Percentiles rank a stretch among this genome's conserved stretches.
Evolutionary conservation across 2,888 invertebrate genomes (phyloP).

Genomic region (Apodemia hepburni): DNA sequence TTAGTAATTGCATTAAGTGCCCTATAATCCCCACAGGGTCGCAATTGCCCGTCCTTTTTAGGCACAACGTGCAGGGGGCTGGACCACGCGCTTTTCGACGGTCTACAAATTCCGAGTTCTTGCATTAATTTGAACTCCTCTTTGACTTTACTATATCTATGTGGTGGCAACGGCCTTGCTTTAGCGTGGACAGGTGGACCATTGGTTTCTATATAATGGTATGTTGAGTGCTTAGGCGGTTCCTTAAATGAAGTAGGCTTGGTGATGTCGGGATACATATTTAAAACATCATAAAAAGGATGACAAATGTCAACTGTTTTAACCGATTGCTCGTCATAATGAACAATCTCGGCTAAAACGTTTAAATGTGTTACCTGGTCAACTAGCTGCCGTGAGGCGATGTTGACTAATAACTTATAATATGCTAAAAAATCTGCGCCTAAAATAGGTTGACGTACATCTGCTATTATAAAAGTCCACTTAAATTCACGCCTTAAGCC

Average conservation of each 20-base stretch:
- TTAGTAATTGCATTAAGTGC: too few relatives aligned
- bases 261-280: slow-evolving; percentile 28
- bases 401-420: slow-evolving; percentile 32
- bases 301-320: too few relatives aligned
- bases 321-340: slow-evolving; percentile 10
- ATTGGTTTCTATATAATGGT: slow-evolving; percentile 1
- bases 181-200: slow-evolving; percentile 42
- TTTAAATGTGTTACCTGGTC: slow-evolving; percentile 29
- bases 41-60: too few relatives aligned
- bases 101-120: slow-evolving; percentile 49
- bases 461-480: too few relatives aligned
- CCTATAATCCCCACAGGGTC: too few relatives aligned
- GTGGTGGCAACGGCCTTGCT: slow-evolving; percentile 42
- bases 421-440: slow-evolving; percentile 36
- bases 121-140: slow-evolving; percentile 42
- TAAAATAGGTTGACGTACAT: slow-evolving; percentile 33
- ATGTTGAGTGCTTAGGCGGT: neutral
- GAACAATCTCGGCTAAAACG: slow-evolving; percentile 23
- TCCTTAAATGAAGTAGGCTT: slow-evolving; percentile 26
- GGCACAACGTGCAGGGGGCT: neutral
- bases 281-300: too few relatives aligned
- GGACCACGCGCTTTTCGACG: slow-evolving; percentile 41
- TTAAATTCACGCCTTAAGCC: too few relatives aligned
- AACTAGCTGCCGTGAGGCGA: slow-evolving; percentile 26
- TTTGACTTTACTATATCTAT: slow-evolving; percentile 39